Conservation (phyloP, 2,113 vertebrate genomes). For the Hyperopisus bebe region DNA sequence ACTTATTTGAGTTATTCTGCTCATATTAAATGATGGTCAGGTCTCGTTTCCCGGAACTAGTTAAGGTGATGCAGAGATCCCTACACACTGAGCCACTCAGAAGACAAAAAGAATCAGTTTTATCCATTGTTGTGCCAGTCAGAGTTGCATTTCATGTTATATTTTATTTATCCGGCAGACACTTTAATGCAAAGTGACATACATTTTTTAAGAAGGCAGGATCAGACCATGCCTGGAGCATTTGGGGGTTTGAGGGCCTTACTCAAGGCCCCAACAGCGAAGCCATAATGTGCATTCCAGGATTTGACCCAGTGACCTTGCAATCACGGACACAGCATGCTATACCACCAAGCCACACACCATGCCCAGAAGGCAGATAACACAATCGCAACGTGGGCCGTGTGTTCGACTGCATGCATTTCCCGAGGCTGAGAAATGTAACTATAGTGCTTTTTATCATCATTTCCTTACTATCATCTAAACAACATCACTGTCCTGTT, state of each 20-base stretch:
- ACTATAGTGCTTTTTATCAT: background rate
- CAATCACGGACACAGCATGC: background rate
- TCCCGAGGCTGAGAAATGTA: background rate
- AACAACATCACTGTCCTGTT: slow-evolving; percentile 1
- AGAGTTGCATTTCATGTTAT: background rate
- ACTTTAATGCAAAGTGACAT: background rate
- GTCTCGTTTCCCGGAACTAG: background rate
- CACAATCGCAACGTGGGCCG: background rate
- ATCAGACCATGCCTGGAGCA: background rate
- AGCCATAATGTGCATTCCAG: background rate
- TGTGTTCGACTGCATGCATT: background rate
- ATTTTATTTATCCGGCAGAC: background rate
- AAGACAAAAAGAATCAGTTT: background rate
- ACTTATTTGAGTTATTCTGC: background rate
- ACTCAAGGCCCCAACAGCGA: background rate
- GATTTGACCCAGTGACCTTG: background rate
- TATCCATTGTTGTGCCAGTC: background rate
- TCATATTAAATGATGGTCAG: background rate
- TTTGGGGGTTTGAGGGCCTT: background rate
- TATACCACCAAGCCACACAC: background rate
- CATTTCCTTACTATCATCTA: background rate
- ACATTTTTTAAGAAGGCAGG: background rate
- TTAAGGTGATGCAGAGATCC: background rate
- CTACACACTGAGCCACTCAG: background rate
- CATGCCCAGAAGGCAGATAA: background rate